A percentile compares a stretch with the other conserved stretches of the same genome.
Evolutionary conservation across 2,113 vertebrate genomes (phyloP).

Genomic region (Chionis minor): DNA sequence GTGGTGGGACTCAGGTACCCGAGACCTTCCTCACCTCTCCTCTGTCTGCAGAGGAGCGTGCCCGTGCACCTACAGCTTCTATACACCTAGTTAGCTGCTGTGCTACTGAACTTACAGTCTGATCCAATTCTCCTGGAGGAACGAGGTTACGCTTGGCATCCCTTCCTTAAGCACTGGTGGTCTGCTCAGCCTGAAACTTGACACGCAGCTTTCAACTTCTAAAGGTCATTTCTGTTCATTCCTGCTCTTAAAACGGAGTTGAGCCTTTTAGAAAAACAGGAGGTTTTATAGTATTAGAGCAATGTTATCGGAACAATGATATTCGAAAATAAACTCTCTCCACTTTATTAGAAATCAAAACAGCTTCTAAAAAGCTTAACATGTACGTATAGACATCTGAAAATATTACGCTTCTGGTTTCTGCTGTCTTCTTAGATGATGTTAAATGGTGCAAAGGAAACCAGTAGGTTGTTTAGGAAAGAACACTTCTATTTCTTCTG

Average conservation of each 20-base stretch:
- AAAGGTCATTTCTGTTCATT: neutral
- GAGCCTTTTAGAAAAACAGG: neutral
- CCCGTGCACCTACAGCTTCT: neutral
- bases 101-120: neutral
- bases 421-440: neutral
- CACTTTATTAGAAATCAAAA: neutral
- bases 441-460: neutral
- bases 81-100: neutral
- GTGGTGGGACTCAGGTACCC: neutral
- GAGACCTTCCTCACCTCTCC: too few species aligned
- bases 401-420: neutral
- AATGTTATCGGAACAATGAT: neutral
- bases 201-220: neutral
- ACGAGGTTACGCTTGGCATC: neutral
- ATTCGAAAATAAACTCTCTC: neutral
- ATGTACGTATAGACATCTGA: neutral
- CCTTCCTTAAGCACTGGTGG: neutral
- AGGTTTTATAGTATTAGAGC: neutral
- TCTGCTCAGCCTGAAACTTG: neutral
- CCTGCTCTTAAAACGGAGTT: neutral
- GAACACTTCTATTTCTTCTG: neutral
- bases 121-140: neutral
- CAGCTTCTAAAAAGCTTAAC: neutral
- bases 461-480: neutral
- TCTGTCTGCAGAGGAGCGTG: neutral